Conservation (phyloP, 1,140 invertebrate species). For the Drosophila burlai region DNA sequence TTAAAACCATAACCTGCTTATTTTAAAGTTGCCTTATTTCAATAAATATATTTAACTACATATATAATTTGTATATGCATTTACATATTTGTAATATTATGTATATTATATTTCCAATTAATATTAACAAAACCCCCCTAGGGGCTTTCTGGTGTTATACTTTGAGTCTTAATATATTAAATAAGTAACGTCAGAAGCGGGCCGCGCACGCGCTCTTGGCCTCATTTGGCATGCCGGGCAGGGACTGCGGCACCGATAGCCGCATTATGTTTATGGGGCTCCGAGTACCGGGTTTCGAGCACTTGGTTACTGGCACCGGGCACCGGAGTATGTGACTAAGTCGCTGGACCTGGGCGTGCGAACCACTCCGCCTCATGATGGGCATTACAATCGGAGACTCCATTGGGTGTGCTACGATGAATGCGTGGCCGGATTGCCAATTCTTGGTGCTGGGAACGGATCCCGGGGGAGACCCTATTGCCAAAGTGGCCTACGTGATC, state of each 20-base stretch:
- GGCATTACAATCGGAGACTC: conserved; percentile 47
- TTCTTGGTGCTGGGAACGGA: neutral
- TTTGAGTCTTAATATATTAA: conserved; percentile 2
- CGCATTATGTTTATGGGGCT: conserved; percentile 46
- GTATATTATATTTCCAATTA: neutral
- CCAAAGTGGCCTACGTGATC: conserved; percentile 53
- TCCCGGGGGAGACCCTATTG: conserved; percentile 27
- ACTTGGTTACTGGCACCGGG: conserved; percentile 3
- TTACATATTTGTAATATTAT: neutral
- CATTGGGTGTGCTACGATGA: conserved; percentile 26
- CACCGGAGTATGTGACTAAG: conserved; percentile 45
- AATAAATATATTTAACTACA: neutral
- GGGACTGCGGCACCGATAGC: conserved; percentile 17
- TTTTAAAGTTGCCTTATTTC: neutral
- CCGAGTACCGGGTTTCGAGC: conserved; percentile 1
- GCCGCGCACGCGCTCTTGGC: conserved; percentile 61
- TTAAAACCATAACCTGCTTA: neutral
- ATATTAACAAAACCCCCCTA: neutral
- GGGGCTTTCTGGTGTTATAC: conserved; percentile 23
- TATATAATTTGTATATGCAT: neutral
- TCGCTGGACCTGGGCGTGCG: conserved; percentile 57
- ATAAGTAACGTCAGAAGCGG: conserved; percentile 46
- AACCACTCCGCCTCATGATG: conserved; percentile 47
- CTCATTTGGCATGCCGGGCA: conserved; percentile 61
- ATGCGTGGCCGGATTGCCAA: conserved; percentile 47